Evolutionary conservation across 1,140 invertebrate genomes (phyloP), one percentile per base, ranked within the genome.

Genomic region (Ladona fulva): DNA sequence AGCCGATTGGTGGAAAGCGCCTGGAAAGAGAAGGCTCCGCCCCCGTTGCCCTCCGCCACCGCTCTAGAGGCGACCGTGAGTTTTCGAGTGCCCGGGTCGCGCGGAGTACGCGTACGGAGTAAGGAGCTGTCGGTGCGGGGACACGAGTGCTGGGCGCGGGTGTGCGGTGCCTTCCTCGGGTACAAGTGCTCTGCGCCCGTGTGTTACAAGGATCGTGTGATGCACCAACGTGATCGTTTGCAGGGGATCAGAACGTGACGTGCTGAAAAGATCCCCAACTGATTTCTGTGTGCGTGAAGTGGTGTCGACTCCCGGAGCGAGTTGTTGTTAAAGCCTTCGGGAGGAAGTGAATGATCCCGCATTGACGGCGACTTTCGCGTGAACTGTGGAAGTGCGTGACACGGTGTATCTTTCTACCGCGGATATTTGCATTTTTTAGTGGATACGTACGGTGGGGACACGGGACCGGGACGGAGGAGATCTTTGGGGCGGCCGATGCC

Each of bases 301-400:
- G 52, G 16, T 66, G 16, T 37, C 29, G 29, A 37, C 29, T 66
- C 52, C 16, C 52, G 52, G n/a, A 22, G 52, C 52, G 3, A 52
- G 3, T 16, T 12, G n/a, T 66, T 66, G 14, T 3, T 12, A 16
- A n/a, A 66, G 52, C 52, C 5, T 66, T 8, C 12, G 52, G 16
- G 52, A 66, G 52, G n/a, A 66, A 66, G 52, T 66, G 52, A 16
- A 66, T 66, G 52, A 16, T 66, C 52, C 52, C 52, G 52, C 52
- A 66, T 66, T 66, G 52, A 66, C 52, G 52, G 52, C 52, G n/a
- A 22, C 3, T 37, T 22, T 19, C 52, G 52, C 14, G 16, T 22
- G 52, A 66, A 66, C 52, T 66, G 52, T 66, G 52, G 29, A 66
- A 66, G 52, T 66, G 14, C 52, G 52, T 66, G 52, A 66, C 52